Percentiles rank a stretch among this genome's conserved stretches.
Conservation (phyloP, 2,888 invertebrate genomes). For the Epinotia bilunana region DNA sequence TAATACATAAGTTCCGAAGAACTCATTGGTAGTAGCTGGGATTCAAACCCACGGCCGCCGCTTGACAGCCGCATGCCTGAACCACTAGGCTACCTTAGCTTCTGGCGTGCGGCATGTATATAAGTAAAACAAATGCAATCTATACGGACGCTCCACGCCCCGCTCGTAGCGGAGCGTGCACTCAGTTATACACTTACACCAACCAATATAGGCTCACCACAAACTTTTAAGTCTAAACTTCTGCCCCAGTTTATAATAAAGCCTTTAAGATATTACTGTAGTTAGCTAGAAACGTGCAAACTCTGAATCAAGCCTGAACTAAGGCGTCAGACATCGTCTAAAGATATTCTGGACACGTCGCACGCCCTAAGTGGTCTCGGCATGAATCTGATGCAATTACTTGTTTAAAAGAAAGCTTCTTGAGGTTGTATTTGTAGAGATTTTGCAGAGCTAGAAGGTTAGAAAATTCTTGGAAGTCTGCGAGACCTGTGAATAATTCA, state of each 20-base stretch:
- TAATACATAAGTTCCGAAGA: too few relatives aligned
- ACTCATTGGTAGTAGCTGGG: too few relatives aligned
- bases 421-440: conserved; percentile 16
- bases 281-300: conserved; percentile 3
- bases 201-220: too few relatives aligned
- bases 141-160: too few relatives aligned
- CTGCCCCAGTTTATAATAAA: conserved; percentile 5
- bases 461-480: not conserved
- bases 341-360: conserved; percentile 27
- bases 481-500: not conserved
- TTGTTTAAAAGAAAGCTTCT: conserved; percentile 8
- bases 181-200: too few relatives aligned
- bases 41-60: too few relatives aligned
- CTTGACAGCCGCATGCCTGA: too few relatives aligned
- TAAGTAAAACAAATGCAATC: too few relatives aligned
- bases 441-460: conserved; percentile 2
- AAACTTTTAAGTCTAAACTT: not conserved
- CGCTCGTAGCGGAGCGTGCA: too few relatives aligned
- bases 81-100: too few relatives aligned
- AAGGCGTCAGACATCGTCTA: not conserved
- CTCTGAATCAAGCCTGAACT: conserved; percentile 7
- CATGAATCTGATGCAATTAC: conserved; percentile 23
- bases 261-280: conserved; percentile 15
- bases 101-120: too few relatives aligned
- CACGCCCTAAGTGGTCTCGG: conserved; percentile 33